Percentiles rank a stretch among this genome's conserved stretches.
phyloP scores from a whole-genome alignment of 2,797 vertebrate species.

The Sebastes minor region DNA sequence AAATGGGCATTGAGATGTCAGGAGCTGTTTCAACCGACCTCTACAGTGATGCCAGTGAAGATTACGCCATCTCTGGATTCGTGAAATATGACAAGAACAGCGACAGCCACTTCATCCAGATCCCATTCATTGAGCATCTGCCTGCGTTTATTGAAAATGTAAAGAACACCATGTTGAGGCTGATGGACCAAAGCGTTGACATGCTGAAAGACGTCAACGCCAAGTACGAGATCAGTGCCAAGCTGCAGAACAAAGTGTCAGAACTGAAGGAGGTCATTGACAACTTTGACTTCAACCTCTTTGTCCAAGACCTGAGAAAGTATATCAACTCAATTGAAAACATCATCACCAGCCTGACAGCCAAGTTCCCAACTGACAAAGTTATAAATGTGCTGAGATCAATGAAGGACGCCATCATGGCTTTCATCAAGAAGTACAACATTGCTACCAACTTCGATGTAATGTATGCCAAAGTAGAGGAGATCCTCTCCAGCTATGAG shows the following conservation, averaged over 20 bases:
- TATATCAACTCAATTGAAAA: conserved; percentile 71
- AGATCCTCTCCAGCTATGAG: conserved; percentile 84
- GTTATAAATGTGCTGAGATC: conserved; percentile 79
- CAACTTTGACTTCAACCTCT: conserved; percentile 78
- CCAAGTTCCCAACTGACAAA: conserved; percentile 78
- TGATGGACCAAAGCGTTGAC: conserved; percentile 74
- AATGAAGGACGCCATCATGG: conserved; percentile 78
- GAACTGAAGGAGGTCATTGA: conserved; percentile 84
- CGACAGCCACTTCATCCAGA: conserved; percentile 85
- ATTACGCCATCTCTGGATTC: conserved; percentile 87
- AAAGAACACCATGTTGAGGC: conserved; percentile 74
- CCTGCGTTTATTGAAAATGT: conserved; percentile 85
- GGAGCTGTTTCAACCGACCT: conserved; percentile 82
- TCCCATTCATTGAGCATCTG: conserved; percentile 88
- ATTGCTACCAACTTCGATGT: conserved; percentile 81
- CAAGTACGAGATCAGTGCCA: conserved; percentile 82
- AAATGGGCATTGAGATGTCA: conserved; percentile 83
- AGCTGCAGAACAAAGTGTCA: conserved; percentile 80
- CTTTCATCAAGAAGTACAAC: conserved; percentile 81
- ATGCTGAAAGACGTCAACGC: conserved; percentile 84
- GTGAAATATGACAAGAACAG: conserved; percentile 94
- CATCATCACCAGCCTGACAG: conserved; percentile 72
- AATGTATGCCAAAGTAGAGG: conserved; percentile 75
- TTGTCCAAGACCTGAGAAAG: conserved; percentile 79
- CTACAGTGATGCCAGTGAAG: conserved; percentile 69